Evolutionary conservation across 2,113 vertebrate genomes (phyloP).

Genomic region (Protomyctophum bolini): DNA sequence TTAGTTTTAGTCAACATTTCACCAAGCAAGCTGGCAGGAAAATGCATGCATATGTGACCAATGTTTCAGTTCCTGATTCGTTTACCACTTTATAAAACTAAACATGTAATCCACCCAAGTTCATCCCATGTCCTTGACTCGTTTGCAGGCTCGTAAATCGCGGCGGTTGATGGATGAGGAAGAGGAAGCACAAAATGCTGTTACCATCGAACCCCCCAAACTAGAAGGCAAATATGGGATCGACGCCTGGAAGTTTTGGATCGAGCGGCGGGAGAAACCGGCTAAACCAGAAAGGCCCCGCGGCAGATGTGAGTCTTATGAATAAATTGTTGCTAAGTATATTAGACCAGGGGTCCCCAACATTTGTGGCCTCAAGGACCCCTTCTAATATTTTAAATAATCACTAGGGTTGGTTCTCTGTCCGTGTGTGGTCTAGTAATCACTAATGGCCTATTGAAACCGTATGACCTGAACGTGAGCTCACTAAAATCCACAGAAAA

Average conservation of each 20-base stretch:
- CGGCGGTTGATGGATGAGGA: slow-evolving; percentile 28
- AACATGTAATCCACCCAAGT: too few relatives aligned
- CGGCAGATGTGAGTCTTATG: slow-evolving; percentile 75
- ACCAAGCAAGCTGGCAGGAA: too few relatives aligned
- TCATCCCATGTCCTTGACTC: too few relatives aligned
- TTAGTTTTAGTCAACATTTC: too few relatives aligned
- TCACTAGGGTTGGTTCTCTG: too few relatives aligned
- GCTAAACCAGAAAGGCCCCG: slow-evolving; percentile 86
- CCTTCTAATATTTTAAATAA: background rate
- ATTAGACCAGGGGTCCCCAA: background rate
- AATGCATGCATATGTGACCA: too few relatives aligned
- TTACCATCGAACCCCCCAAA: slow-evolving; percentile 54
- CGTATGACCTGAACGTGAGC: too few relatives aligned
- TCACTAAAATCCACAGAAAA: too few relatives aligned
- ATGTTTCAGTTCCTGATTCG: too few relatives aligned
- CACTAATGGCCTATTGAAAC: too few relatives aligned
- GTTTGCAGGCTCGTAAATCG: slow-evolving; percentile 63
- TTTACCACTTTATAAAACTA: too few relatives aligned
- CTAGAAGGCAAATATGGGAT: slow-evolving; percentile 92
- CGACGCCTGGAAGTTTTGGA: slow-evolving; percentile 95
- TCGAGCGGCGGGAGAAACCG: slow-evolving; percentile 89
- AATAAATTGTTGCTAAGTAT: background rate
- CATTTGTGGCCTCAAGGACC: background rate
- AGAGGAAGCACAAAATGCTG: background rate
- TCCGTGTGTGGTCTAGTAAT: too few relatives aligned